Conservation (phyloP, 2,113 vertebrate species). For the Danio rerio region GRCz12tu NC_133179.1:8635501-8636000, state of each 20-base stretch:
- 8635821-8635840: slow-evolving; percentile 17
- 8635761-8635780: background rate
- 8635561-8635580: background rate
- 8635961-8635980: background rate
- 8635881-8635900: background rate
- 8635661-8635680: background rate
- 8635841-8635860: background rate
- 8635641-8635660: background rate
- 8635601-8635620: background rate
- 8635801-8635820: slow-evolving; percentile 10
- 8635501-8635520: slow-evolving; percentile 1
- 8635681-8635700: background rate
- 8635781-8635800: background rate
- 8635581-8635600: background rate
- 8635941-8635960: background rate
- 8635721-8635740: slow-evolving; percentile 13
- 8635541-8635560: background rate
- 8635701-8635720: background rate
- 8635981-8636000: background rate
- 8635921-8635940: background rate
- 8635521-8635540: background rate
- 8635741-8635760: background rate
- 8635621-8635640: slow-evolving; percentile 13
- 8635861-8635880: background rate
- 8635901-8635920: background rate